Evolutionary conservation across 2,888 invertebrate genomes (phyloP).

Genomic region (Volucella bombylans): DNA sequence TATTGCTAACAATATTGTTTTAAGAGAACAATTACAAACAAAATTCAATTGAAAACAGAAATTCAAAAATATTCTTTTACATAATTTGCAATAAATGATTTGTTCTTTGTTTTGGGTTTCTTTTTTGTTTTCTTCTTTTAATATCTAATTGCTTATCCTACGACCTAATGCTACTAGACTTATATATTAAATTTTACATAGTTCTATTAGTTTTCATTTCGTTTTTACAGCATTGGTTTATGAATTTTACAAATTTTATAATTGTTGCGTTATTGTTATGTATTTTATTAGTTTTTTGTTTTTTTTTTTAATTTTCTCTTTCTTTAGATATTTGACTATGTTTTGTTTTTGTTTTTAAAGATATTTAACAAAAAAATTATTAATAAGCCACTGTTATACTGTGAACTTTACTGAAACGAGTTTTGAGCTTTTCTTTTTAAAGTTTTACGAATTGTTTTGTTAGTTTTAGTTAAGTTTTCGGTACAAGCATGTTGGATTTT

Average conservation of each 20-base stretch:
- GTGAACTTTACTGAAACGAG: constrained; percentile 37
- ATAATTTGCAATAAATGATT: constrained; percentile 60
- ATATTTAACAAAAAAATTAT: constrained; percentile 36
- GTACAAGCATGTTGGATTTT: constrained; percentile 21
- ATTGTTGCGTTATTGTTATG: constrained; percentile 53
- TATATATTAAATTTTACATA: constrained; percentile 64
- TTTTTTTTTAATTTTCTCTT: neutral
- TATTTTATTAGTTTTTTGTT: constrained; percentile 6
- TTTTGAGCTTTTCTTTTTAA: constrained; percentile 27
- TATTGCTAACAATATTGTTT: constrained; percentile 68
- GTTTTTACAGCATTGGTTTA: constrained; percentile 55
- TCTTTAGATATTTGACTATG: constrained; percentile 47
- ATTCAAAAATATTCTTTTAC: constrained; percentile 43
- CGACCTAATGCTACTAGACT: constrained; percentile 57
- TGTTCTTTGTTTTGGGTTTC: no score
- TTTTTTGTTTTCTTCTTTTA: constrained; percentile 1
- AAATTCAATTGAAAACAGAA: constrained; percentile 47
- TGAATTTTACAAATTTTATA: constrained; percentile 52
- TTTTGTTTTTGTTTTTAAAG: constrained; percentile 26
- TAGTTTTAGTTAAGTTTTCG: constrained; percentile 10
- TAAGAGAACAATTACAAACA: constrained; percentile 49
- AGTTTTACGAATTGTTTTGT: constrained; percentile 19
- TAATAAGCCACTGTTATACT: constrained; percentile 51
- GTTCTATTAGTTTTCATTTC: constrained; percentile 33
- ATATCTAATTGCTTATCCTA: constrained; percentile 54